phyloP scores from a whole-genome alignment of 35 echinoderm and acorn worm species.

The Patiria miniata region DNA sequence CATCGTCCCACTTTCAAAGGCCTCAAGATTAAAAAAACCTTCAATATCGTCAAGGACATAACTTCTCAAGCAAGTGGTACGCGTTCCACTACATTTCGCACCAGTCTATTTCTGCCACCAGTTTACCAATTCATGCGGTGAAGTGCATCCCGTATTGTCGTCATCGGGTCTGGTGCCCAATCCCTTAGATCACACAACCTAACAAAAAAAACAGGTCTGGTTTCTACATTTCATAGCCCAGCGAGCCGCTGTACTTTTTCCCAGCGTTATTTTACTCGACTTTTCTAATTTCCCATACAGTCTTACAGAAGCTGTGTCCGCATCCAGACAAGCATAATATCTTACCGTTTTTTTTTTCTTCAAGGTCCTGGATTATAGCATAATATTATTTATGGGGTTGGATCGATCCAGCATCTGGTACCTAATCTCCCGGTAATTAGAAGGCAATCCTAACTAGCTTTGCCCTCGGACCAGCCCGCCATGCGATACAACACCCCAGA shows the following conservation, averaged over 20 bases:
- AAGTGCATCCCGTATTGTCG: neutral
- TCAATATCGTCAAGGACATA: too few species aligned
- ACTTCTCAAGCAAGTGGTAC: too few species aligned
- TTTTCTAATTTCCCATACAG: neutral
- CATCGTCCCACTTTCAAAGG: too few species aligned
- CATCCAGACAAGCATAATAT: too few species aligned
- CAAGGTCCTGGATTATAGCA: slow-evolving; percentile 11
- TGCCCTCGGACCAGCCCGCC: neutral
- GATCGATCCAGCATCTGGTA: slow-evolving; percentile 8
- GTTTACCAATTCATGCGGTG: too few species aligned
- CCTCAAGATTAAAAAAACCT: too few species aligned
- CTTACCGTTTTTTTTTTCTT: too few species aligned
- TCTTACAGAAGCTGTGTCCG: neutral
- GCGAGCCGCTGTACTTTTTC: slow-evolving; percentile 5
- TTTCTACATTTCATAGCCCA: slow-evolving; percentile 23
- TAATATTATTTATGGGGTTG: slow-evolving; percentile 8
- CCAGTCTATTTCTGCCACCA: too few species aligned
- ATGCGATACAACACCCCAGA: too few species aligned
- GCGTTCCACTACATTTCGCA: too few species aligned
- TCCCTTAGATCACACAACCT: neutral
- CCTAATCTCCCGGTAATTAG: neutral
- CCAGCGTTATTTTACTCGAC: neutral
- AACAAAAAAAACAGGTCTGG: slow-evolving; percentile 5
- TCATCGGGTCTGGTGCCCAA: neutral
- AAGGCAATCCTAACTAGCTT: neutral